Base-by-base conservation (phyloP, 2,888 invertebrate species). In the Dinocampus coccinellae region DNA sequence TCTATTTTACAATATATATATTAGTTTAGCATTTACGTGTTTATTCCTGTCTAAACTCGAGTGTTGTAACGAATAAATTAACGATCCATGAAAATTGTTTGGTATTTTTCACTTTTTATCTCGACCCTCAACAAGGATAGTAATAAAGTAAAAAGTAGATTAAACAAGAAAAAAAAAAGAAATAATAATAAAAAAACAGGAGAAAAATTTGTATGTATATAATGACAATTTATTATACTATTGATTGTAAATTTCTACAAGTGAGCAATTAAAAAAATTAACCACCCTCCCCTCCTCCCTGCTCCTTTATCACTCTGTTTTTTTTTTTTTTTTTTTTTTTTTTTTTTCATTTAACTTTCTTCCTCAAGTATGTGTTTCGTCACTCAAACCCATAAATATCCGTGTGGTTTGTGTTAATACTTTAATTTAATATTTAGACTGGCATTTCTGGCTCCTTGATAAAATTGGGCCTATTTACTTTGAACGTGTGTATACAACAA, bases 51-150 rank as follows among this genome's bases (percentile, higher is more conserved):
- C 24, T 47, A 63, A 75, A 70, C 66, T 74, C 58, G 68, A 69
- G 80, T 81, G 79, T 80, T 78, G 80, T 77, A 81, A 81, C 76
- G 76, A 64, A 77, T 74, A 78, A 81, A 82, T 81, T 82, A 82
- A 83, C 82, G 82, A 81, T 77, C 79, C 81, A 78, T 84, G 81
- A 82, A 83, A 81, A 77, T 78, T 74, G 62, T 65, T 61, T 57
- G 4, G 36, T 55, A 26, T 62, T 69, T 29, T 36, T 16, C 11
- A 55, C 20, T 42, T 39, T 61, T 53, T 36, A 36, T 22, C 13
- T 4, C 11, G 4, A 36, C n/a, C 20, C 22, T 24, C 55, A 34
- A 36, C 16, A 33, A 33, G 9, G 26, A 13, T n/a, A n/a, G 9
- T 26, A 55, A 55, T 22, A 7, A 13, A 9, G 6, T 11, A 26